Conservation (phyloP, 2,888 invertebrate species). For the Syrista parreyssii region DNA sequence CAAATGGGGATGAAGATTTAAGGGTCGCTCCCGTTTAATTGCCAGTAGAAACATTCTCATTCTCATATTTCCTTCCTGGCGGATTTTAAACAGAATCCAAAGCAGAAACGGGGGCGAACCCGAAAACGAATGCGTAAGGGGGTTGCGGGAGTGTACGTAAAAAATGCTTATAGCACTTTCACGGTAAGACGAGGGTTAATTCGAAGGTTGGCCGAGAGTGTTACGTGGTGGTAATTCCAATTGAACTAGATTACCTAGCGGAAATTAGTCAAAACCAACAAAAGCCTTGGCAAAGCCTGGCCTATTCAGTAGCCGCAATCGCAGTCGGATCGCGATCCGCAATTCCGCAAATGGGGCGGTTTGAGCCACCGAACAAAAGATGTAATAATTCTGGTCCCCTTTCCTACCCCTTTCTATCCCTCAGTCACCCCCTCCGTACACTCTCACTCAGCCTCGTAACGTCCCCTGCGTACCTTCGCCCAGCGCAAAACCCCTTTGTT, state of each 20-base stretch:
- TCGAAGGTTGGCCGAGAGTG: background rate
- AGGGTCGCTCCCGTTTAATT: constrained; percentile 12
- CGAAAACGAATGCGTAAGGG: background rate
- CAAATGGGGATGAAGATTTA: constrained; percentile 44
- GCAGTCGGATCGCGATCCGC: constrained; percentile 61
- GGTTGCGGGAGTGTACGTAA: background rate
- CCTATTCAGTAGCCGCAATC: constrained; percentile 53
- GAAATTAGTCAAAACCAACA: constrained; percentile 62
- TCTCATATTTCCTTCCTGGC: background rate
- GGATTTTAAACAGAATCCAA: background rate
- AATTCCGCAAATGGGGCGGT: constrained; percentile 64
- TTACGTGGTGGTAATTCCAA: constrained; percentile 36
- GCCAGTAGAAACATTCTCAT: background rate
- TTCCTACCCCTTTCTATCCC: constrained; percentile 34
- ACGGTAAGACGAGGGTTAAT: background rate
- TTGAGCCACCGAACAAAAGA: constrained; percentile 63
- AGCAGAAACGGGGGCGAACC: background rate
- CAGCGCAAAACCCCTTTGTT: constrained; percentile 53
- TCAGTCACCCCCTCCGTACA: constrained; percentile 9
- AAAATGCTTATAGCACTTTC: background rate
- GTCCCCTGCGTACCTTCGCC: background rate
- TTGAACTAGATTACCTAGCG: constrained; percentile 52
- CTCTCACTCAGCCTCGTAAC: constrained; percentile 8
- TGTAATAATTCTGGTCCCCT: constrained; percentile 63
- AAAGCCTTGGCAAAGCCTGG: constrained; percentile 42